Percentiles rank a stretch among this genome's conserved stretches.
Evolutionary conservation across 2,888 invertebrate genomes (phyloP).

Genomic region (Pollenia angustigena): DNA sequence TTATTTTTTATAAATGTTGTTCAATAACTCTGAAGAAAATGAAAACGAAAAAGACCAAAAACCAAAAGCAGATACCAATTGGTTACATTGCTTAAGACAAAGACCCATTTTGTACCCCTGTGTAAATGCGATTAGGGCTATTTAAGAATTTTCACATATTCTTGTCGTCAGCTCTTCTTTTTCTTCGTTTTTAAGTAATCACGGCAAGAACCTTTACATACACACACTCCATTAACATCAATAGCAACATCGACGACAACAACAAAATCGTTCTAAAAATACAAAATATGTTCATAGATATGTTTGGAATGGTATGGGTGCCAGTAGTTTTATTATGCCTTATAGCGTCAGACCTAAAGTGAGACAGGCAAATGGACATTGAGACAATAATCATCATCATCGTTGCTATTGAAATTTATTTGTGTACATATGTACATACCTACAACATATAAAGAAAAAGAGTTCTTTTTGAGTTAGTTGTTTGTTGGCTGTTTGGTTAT

Average conservation of each 20-base stretch:
- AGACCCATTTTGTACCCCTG: conserved; percentile 18
- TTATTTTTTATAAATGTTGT: conserved; percentile 1
- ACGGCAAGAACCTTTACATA: conserved; percentile 57
- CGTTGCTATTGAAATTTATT: conserved; percentile 40
- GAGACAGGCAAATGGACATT: conserved; percentile 24
- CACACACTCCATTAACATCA: neutral
- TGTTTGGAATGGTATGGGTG: conserved; percentile 59
- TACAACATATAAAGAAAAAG: conserved; percentile 25
- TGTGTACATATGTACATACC: no score
- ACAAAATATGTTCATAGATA: conserved; percentile 18
- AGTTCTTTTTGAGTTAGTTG: conserved; percentile 50
- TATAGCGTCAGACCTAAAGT: conserved; percentile 5
- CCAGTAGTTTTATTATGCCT: conserved; percentile 15
- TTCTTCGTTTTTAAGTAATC: conserved; percentile 39
- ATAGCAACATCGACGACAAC: conserved; percentile 22
- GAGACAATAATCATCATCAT: conserved; percentile 25
- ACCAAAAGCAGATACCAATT: conserved; percentile 5
- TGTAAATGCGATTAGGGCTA: conserved; percentile 56
- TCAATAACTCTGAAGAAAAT: conserved; percentile 9
- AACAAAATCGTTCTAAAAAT: conserved; percentile 58
- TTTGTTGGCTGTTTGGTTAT: conserved; percentile 58
- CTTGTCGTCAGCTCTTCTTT: conserved; percentile 51
- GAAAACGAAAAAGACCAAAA: conserved; percentile 2
- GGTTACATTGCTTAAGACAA: conserved; percentile 46
- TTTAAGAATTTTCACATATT: conserved; percentile 59